Conservation (phyloP, 2,113 vertebrate genomes). For the Andinoacara biseriatus region DNA sequence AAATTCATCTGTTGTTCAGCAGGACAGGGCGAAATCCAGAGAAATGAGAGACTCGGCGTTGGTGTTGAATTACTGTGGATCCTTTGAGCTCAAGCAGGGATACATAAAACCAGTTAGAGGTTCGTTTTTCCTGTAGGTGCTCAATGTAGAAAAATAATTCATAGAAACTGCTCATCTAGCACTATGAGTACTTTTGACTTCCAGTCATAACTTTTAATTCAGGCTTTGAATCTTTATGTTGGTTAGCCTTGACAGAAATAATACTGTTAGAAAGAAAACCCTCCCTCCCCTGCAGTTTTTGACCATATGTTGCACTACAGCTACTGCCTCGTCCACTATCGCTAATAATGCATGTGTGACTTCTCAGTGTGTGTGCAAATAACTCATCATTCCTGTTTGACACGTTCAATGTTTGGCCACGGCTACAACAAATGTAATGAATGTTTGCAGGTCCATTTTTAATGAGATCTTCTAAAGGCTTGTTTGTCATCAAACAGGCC, state of each 20-base stretch:
- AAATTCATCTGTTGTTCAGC: constrained; percentile 65
- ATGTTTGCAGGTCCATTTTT: constrained; percentile 19
- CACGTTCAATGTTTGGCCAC: constrained; percentile 15
- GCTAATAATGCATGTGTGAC: background rate
- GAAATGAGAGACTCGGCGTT: constrained; percentile 53
- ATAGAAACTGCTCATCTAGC: constrained; percentile 1
- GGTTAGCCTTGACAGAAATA: background rate
- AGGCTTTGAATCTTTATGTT: background rate
- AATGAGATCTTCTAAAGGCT: constrained; percentile 24
- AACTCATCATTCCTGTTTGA: constrained; percentile 2
- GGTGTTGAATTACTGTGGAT: constrained; percentile 50
- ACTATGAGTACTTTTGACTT: background rate
- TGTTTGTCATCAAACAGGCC: constrained; percentile 45
- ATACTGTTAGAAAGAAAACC: background rate
- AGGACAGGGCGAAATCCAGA: constrained; percentile 34
- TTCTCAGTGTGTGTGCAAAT: background rate
- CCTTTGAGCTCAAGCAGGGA: constrained; percentile 13
- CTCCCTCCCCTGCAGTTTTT: background rate
- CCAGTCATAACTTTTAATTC: background rate
- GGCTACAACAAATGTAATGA: constrained; percentile 8
- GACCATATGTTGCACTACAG: background rate
- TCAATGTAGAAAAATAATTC: background rate
- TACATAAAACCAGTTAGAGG: constrained; percentile 5
- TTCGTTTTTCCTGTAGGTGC: constrained; percentile 16
- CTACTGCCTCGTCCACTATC: background rate